Conservation (phyloP, 2,888 invertebrate species). For the Lordiphosa fenestrarum region DNA sequence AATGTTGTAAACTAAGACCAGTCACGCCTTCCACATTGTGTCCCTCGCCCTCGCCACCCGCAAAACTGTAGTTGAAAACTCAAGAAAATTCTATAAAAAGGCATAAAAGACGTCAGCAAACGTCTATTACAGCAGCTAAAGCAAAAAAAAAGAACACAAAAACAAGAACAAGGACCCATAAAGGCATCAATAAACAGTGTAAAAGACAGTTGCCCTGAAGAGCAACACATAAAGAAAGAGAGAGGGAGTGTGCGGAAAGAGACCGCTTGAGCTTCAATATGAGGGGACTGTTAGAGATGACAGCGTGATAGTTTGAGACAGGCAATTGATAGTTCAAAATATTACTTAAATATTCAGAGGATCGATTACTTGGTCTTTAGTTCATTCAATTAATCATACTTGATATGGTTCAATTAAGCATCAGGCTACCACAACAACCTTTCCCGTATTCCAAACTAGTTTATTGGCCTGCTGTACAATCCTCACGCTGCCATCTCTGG, state of each 20-base stretch:
- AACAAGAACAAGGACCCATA: constrained; percentile 29
- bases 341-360: too few relatives aligned
- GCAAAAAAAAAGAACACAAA: constrained; percentile 28
- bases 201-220: constrained; percentile 58
- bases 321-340: too few relatives aligned
- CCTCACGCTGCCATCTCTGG: constrained; percentile 3
- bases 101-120: constrained; percentile 73
- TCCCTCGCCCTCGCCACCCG: background rate
- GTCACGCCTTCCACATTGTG: background rate
- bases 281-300: constrained; percentile 4
- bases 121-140: constrained; percentile 55
- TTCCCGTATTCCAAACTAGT: too few relatives aligned
- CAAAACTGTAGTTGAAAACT: constrained; percentile 44
- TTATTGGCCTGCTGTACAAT: too few relatives aligned
- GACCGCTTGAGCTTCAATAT: background rate
- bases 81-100: constrained; percentile 64
- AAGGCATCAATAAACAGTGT: constrained; percentile 69
- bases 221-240: constrained; percentile 14
- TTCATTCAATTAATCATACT: too few relatives aligned
- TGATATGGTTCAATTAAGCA: too few relatives aligned
- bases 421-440: too few relatives aligned
- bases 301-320: background rate
- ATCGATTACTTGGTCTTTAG: too few relatives aligned
- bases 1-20: constrained; percentile 66
- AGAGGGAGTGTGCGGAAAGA: constrained; percentile 12